Evolutionary conservation across 2,113 vertebrate species (phyloP), one percentile per base, ranked within the genome.

Genomic region (Heliornis fulica): DNA sequence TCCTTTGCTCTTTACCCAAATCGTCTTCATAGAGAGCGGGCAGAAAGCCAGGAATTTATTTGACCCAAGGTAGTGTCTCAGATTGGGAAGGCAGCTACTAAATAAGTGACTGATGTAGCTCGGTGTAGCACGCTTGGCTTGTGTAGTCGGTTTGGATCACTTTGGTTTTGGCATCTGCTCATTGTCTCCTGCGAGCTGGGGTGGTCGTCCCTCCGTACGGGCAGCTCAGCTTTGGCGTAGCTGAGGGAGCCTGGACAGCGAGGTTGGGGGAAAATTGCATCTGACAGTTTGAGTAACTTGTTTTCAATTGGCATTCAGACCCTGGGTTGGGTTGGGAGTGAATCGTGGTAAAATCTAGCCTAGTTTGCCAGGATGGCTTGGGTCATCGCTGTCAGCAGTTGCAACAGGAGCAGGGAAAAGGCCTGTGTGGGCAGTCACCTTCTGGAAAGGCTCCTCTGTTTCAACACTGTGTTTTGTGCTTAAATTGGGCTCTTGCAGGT

Each of bases 51-150:
- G 88, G 82, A 70, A 46, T 81, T 59, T 70, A 29, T 86, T 80
- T 88, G 94, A 92, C 85, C 94, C 88, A 66, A 74, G 90, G 92
- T 90, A 10, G 82, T 13, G 70, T 93, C 95, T 93, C 2, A 1
- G 41, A n/a, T 85, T 45, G 50, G 87, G 82, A n/a, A 31, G 6
- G 87, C 50, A 56, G 95, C 54, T 63, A 16, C 70, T 77, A 59
- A 95, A 32, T 5, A 38, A 87, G 75, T n/a, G 83, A 13, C 64
- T 63, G 76, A 59, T 76, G 56, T 10, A 2, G 83, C 7, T 31
- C 60, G 76, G 68, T 40, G 89, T 8, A 70, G 65, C 45, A 9
- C 3, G 4, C 89, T 66, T 15, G 60, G 76, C 87, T 71, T 16
- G 40, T 26, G 70, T 5, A 4, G 6, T 61, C 1, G 0, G 13